A percentile compares a stretch with the other conserved stretches of the same genome.
Evolutionary conservation across 1,140 invertebrate species (phyloP).

Genomic region (Physella acuta): DNA sequence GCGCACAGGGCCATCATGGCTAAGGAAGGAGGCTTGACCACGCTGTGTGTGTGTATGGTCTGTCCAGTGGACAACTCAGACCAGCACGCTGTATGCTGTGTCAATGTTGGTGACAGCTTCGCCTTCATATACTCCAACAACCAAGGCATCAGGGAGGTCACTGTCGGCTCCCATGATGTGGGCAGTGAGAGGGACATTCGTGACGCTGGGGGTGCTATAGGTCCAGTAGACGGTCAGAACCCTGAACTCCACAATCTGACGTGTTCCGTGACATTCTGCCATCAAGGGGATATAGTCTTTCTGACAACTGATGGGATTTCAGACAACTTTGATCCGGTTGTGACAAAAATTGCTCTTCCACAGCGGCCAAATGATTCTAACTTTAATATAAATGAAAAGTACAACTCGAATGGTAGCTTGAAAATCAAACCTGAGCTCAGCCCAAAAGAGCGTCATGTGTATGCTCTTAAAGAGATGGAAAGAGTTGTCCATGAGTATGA

Average conservation of each 20-base stretch:
- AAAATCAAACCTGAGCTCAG: slow-evolving; percentile 55
- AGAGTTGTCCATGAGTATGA: slow-evolving; percentile 58
- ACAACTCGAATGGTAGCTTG: slow-evolving; percentile 32
- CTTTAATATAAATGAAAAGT: slow-evolving; percentile 27
- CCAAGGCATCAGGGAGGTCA: slow-evolving; percentile 71
- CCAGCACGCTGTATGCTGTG: slow-evolving; percentile 81
- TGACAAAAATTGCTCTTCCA: slow-evolving; percentile 84
- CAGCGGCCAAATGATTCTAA: slow-evolving; percentile 47
- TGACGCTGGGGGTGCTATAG: slow-evolving; percentile 80
- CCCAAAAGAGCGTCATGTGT: slow-evolving; percentile 58
- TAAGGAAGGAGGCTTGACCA: slow-evolving; percentile 83
- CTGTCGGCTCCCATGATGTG: slow-evolving; percentile 83
- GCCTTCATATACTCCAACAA: slow-evolving; percentile 83
- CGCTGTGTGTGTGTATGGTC: slow-evolving; percentile 78
- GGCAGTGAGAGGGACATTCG: slow-evolving; percentile 86
- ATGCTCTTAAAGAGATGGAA: slow-evolving; percentile 61
- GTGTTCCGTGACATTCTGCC: slow-evolving; percentile 82
- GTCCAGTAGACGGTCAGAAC: slow-evolving; percentile 84
- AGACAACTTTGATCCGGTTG: slow-evolving; percentile 92
- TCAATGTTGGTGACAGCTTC: slow-evolving; percentile 88
- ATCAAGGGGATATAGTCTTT: slow-evolving; percentile 83
- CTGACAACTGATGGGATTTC: slow-evolving; percentile 89
- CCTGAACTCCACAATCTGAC: slow-evolving; percentile 90
- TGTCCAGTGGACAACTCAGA: slow-evolving; percentile 66
- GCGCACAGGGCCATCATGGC: slow-evolving; percentile 85